Conservation (phyloP, 2,888 invertebrate species). For the Mythimna loreyi region DNA sequence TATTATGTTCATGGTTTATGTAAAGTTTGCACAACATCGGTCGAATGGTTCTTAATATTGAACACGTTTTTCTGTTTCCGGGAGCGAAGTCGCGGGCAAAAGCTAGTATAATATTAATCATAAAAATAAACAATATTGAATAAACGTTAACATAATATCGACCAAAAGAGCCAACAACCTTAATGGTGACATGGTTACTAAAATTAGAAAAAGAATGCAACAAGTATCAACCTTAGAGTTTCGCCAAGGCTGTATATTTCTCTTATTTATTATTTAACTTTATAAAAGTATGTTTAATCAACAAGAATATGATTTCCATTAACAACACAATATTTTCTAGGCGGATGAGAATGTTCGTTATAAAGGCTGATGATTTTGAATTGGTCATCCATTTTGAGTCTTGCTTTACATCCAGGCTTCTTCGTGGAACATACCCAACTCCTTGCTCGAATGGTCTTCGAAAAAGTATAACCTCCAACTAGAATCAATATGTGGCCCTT, state of each 20-base stretch:
- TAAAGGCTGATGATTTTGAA: slow-evolving; percentile 29
- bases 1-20: too few species aligned
- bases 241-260: too few species aligned
- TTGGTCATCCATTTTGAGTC: background rate
- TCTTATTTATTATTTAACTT: too few species aligned
- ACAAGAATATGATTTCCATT: slow-evolving; percentile 3
- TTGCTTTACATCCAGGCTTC: slow-evolving; percentile 49
- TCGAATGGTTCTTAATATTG: too few species aligned
- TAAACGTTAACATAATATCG: background rate
- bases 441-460: slow-evolving; percentile 9
- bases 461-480: slow-evolving; percentile 69
- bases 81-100: too few species aligned
- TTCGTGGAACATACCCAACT: slow-evolving; percentile 63
- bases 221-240: too few species aligned
- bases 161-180: background rate
- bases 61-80: too few species aligned
- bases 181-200: background rate
- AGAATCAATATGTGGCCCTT: slow-evolving; percentile 61
- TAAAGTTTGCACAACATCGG: too few species aligned
- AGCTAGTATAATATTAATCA: too few species aligned
- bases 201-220: background rate
- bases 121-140: background rate
- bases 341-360: slow-evolving; percentile 52
- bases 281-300: background rate
- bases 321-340: slow-evolving; percentile 14